phyloP scores from a whole-genome alignment of 2,797 vertebrate species.

The Potorous gilbertii region DNA sequence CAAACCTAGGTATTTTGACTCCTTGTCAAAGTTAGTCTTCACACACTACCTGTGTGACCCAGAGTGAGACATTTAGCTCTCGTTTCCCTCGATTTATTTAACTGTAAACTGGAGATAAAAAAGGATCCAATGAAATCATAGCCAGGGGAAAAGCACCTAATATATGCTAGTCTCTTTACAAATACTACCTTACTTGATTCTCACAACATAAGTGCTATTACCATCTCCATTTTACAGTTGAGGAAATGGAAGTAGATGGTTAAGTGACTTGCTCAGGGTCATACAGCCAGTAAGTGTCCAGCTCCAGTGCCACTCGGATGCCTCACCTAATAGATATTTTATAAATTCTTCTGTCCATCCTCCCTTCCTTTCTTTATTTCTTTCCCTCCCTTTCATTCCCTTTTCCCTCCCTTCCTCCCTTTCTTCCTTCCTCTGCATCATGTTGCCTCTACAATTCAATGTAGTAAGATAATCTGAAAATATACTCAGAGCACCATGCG shows the following conservation, averaged over 20 bases:
- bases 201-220: neutral
- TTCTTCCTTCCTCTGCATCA: neutral
- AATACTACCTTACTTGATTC: neutral
- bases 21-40: neutral
- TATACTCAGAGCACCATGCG: neutral
- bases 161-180: neutral
- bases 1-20: neutral
- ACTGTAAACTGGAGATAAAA: neutral
- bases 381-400: too few relatives aligned
- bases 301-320: too few relatives aligned
- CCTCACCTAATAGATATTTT: too few relatives aligned
- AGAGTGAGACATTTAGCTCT: neutral
- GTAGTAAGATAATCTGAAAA: neutral
- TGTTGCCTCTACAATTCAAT: neutral
- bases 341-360: too few relatives aligned
- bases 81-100: neutral
- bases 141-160: neutral
- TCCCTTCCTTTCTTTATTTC: too few relatives aligned
- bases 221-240: neutral
- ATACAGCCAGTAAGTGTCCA: neutral
- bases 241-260: too few relatives aligned
- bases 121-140: neutral
- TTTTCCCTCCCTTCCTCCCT: too few relatives aligned
- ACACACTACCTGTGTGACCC: neutral
- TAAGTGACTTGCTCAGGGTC: neutral